These are phyloP conservation scores for Strigamia maritima DNA, from an alignment of 2,888 invertebrate species.

Conservation along the genomic window DNA sequence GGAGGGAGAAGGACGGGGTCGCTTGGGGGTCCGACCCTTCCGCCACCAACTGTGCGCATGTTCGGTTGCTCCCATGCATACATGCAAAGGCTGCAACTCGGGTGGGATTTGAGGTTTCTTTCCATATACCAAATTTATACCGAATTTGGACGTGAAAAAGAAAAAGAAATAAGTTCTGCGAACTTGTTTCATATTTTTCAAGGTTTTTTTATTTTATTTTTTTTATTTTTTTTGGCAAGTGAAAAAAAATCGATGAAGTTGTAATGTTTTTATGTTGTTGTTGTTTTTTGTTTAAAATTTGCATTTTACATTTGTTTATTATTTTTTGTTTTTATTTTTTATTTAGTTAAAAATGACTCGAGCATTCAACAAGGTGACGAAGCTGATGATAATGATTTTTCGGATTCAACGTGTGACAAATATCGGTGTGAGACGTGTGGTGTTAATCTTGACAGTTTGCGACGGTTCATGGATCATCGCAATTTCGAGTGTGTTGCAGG, in stretches of 20 bases:
- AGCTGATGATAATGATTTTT: slow-evolving; percentile 25
- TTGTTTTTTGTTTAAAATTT: not conserved
- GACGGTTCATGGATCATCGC: slow-evolving; percentile 43
- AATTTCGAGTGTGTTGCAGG: slow-evolving; percentile 43
- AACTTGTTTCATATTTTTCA: not conserved
- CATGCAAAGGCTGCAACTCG: slow-evolving; percentile 30
- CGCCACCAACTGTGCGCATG: slow-evolving; percentile 18
- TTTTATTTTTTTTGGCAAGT: not conserved
- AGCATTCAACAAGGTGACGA: slow-evolving; percentile 31
- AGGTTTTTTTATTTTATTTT: not conserved
- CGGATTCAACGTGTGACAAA: slow-evolving; percentile 22
- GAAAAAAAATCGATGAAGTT: slow-evolving; percentile 7
- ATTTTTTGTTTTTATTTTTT: not conserved
- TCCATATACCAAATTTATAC: not conserved
- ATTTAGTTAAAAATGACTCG: slow-evolving; percentile 5
- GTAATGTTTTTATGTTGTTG: not conserved
- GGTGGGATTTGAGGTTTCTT: slow-evolving; percentile 31
- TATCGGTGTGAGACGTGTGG: slow-evolving; percentile 42
- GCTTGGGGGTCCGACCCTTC: slow-evolving; percentile 30
- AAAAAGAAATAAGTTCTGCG: not conserved
- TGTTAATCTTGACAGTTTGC: slow-evolving; percentile 40
- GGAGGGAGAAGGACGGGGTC: slow-evolving; percentile 18
- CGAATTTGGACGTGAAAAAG: slow-evolving; percentile 4
- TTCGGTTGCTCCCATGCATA: slow-evolving; percentile 23
- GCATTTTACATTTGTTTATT: not conserved